Percentiles rank a stretch among this genome's conserved stretches.
Conservation (phyloP, 2,113 vertebrate species). For the Daphoenositta chrysoptera region DNA sequence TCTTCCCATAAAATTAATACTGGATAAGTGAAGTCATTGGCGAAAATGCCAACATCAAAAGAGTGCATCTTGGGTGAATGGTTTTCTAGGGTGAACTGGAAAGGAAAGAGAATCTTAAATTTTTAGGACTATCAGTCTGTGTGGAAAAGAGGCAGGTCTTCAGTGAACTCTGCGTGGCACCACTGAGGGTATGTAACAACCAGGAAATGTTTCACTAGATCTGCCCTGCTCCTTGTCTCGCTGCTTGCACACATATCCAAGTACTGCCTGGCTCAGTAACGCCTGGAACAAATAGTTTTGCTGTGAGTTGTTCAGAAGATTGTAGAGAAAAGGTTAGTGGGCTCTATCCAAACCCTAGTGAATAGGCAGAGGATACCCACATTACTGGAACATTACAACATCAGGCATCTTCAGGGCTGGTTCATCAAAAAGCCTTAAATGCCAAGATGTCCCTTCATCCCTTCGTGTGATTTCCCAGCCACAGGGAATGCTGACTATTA, state of each 20-base stretch:
- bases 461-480: neutral
- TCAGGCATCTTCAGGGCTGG: neutral
- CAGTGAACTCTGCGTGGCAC: neutral
- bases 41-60: neutral
- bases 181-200: too few species aligned
- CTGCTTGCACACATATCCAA: neutral
- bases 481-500: neutral
- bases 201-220: neutral
- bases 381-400: neutral
- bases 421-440: neutral
- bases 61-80: neutral
- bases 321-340: neutral
- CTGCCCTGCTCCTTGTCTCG: neutral
- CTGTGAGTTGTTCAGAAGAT: neutral
- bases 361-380: neutral
- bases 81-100: neutral
- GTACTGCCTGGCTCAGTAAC: neutral
- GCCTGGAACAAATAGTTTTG: neutral
- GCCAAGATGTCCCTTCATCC: neutral
- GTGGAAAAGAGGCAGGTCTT: neutral
- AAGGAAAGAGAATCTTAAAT: neutral
- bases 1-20: neutral
- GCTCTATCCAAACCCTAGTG: neutral
- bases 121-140: neutral
- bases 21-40: neutral